Evolutionary conservation across 2,888 invertebrate species (phyloP), one percentile per base, ranked within the genome.

Genomic region (Eulithis prunata): DNA sequence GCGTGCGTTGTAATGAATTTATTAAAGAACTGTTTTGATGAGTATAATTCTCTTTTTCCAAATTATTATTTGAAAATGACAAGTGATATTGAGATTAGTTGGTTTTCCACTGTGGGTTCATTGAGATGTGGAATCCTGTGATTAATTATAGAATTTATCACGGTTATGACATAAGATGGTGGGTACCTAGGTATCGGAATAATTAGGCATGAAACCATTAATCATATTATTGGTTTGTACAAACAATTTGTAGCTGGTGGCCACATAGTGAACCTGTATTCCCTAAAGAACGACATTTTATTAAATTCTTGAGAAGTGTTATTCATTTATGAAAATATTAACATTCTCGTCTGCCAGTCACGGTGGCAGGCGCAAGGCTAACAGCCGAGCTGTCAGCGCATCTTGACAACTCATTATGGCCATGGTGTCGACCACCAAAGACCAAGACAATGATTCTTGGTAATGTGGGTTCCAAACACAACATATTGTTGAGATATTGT

Each of bases 1-100:
- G 89, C 90, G 91, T 88, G 91, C 90, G 90, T 89, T 87, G 89
- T 91, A 91, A 91, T 91, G 91, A 91, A 91, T 91, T 91, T 91
- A 91, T 91, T 91, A 91, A 81, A 78, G 83, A 84, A 87, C 79
- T 79, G 78, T 77, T 84, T 80, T 81, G 77, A 76, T 76, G 74
- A 72, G 78, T 49, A 32, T 32, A 41, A 11, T 21, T 21, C 11
- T 4, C 32, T 32, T 32, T 49, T 21, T 21, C 10, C 10, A 6
- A 47, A 47, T n/a, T 46, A 46, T 46, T 46, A 47, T 47, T 14
- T 7, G 47, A 3, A 13, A 13, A 47, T 13, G 2, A 14, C 13
- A 46, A 32, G 32, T 32, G 32, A 32, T 32, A 32, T 32, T 32
- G 32, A 32, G 32, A 32, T 6, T 32, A 32, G 4, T 32, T 32